Conservation (phyloP, 2,113 vertebrate genomes). For the Puma concolor region DNA sequence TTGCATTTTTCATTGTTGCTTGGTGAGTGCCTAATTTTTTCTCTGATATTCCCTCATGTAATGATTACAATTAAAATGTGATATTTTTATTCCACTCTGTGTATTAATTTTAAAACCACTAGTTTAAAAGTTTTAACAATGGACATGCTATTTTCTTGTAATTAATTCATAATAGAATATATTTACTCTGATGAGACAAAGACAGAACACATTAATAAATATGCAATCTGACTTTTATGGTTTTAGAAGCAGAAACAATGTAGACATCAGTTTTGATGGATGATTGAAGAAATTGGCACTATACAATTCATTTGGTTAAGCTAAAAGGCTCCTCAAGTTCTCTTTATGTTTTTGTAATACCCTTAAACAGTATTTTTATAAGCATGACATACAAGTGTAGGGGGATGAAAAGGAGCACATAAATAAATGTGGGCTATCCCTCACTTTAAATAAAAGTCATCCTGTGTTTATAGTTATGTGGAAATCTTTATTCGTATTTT, state of each 20-base stretch:
- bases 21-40: conserved; percentile 76
- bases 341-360: background rate
- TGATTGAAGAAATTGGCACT: background rate
- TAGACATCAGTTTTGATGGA: background rate
- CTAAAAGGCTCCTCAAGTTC: background rate
- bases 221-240: background rate
- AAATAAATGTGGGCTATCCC: background rate
- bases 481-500: background rate
- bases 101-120: background rate
- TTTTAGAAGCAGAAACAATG: background rate
- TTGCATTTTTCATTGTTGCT: conserved; percentile 72
- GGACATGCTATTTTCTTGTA: background rate
- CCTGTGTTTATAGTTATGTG: background rate
- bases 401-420: background rate
- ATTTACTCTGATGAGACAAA: background rate
- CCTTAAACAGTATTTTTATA: background rate
- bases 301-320: background rate
- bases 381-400: background rate
- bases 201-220: background rate
- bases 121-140: background rate
- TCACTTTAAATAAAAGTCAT: background rate
- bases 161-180: background rate
- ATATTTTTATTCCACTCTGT: background rate
- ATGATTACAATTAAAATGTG: background rate
- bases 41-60: conserved; percentile 58